These are phyloP conservation scores for Caenorhabditis sp. DNA, from an alignment of 2,888 invertebrate genomes.

Conservation along the genomic window DNA sequence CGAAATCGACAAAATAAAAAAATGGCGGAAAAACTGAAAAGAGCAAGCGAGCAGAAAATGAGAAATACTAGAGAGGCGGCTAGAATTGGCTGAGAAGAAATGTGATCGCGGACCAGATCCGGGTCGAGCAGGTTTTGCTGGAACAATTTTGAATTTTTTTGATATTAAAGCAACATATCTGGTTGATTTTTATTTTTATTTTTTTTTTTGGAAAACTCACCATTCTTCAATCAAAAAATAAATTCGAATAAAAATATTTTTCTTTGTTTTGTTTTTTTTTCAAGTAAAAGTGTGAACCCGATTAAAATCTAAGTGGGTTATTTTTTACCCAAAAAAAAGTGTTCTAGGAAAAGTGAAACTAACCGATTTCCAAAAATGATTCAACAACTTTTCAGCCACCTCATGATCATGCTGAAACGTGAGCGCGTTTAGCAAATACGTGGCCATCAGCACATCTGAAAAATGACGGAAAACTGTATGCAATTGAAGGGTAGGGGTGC, in stretches of 20 bases:
- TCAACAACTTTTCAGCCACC: slow-evolving; percentile 30
- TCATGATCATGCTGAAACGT: slow-evolving; percentile 36
- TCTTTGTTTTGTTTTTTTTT: no score
- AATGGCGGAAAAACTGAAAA: slow-evolving; percentile 31
- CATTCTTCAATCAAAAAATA: background rate
- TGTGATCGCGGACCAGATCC: slow-evolving; percentile 41
- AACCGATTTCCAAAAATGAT: slow-evolving; percentile 37
- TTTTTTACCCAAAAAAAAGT: slow-evolving; percentile 5
- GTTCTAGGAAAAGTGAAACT: slow-evolving; percentile 3
- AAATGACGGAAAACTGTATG: background rate
- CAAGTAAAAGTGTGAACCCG: no score
- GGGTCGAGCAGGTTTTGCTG: slow-evolving; percentile 43
- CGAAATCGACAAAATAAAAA: slow-evolving; percentile 42
- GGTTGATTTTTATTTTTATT: background rate
- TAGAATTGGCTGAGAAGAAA: slow-evolving; percentile 43
- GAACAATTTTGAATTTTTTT: no score
- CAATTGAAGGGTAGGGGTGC: no score
- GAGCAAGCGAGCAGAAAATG: slow-evolving; percentile 22
- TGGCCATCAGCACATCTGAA: slow-evolving; percentile 25
- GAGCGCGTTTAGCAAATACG: slow-evolving; percentile 29
- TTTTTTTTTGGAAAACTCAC: background rate
- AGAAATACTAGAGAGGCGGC: slow-evolving; percentile 38
- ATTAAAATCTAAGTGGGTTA: background rate
- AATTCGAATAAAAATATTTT: background rate
- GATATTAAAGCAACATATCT: no score